Evolutionary conservation across 2,797 vertebrate genomes (phyloP), one percentile per base, ranked within the genome.

Genomic region (Gastrophryne carolinensis): DNA sequence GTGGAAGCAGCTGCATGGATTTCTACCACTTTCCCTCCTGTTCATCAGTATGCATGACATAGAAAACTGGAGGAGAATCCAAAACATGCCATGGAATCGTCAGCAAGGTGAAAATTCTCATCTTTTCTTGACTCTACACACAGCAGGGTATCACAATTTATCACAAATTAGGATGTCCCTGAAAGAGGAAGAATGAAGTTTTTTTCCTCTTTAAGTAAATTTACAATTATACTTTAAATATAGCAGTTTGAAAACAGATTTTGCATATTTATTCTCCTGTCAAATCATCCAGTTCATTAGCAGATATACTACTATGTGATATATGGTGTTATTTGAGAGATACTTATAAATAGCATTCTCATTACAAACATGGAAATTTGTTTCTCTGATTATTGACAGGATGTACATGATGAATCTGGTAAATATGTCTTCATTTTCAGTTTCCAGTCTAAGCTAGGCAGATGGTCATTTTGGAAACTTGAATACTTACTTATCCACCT

Each of bases 321-420:
- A 15, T 53, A 53, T 30, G 53, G 13, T 23, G 50, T 50, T 35
- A 47, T 23, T 24, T 11, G 47, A 50, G 3, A 17, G 30, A 13
- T 26, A 3, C 29, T 53, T 26, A 65, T 50, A 66, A 66, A 34
- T 66, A 32, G 2, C 29, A 52, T 47, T 52, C 49, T 2, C 11
- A n/a, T 13, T 8, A 60, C 49, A 61, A 27, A 41, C 52, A 52
- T 62, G 30, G n/a, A 72, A 61, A 41, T 56, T 39, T 72, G 58
- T 72, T 73, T 29, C 60, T 47, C 61, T 26, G 13, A 67, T 67
- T 67, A 74, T 74, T 67, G 72, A 74, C 63, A 73, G 29, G 62
- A 49, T 58, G 39, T 50, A 49, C 65, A 66, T 49, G 53, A 49
- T 47, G 23, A 58, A 74, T 13, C 52, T 29, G 3, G 44, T 35